Evolutionary conservation across 2,888 invertebrate genomes (phyloP), one percentile per base, ranked within the genome.

Genomic region (Aphelenchoides bicaudatus): DNA sequence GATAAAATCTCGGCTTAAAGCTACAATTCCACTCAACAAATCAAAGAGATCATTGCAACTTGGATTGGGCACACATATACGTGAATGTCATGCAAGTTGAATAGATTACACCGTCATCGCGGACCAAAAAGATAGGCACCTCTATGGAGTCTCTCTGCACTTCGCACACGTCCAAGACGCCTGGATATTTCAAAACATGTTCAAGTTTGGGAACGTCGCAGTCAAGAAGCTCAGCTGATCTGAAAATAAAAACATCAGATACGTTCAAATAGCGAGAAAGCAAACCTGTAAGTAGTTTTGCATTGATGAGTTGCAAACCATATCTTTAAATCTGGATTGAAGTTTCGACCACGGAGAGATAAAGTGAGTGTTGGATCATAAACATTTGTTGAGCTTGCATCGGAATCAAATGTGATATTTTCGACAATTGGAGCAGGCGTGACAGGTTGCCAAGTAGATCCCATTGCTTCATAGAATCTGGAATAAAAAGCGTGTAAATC

Each of bases 401-500:
- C 1, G 13, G 16, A 13, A 16, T 38, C 52, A 39, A 31, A 37
- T 25, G 52, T 19, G 19, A 34, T 21, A 21, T 51, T 39, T 6
- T 51, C 52, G 2, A 98, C 96, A 54, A 93, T 86, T 0, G 98
- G 98, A 23, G 96, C 94, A 0, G 98, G 98, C 0, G 96, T 94
- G 2, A 98, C 91, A 3, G 96, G 93, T 0, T 43, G 16, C 87
- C 81, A 89, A 85, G 27, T 94, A 90, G 39, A 94, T 91, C 10
- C 96, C 96, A 94, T 96, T 91, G 68, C 94, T 93, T 98, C 96
- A 82, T 88, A 96, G 81, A 96, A 98, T 78, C 93, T n/a, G n/a
- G n/a, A n/a, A n/a, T n/a, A n/a, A n/a, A n/a, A n/a, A n/a, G n/a
- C n/a, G n/a, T n/a, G n/a, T n/a, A n/a, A n/a, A n/a, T n/a, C n/a